These are phyloP conservation scores for Noctilio leporinus DNA, from an alignment of 2,113 vertebrate species.

Conservation along the genomic window DNA sequence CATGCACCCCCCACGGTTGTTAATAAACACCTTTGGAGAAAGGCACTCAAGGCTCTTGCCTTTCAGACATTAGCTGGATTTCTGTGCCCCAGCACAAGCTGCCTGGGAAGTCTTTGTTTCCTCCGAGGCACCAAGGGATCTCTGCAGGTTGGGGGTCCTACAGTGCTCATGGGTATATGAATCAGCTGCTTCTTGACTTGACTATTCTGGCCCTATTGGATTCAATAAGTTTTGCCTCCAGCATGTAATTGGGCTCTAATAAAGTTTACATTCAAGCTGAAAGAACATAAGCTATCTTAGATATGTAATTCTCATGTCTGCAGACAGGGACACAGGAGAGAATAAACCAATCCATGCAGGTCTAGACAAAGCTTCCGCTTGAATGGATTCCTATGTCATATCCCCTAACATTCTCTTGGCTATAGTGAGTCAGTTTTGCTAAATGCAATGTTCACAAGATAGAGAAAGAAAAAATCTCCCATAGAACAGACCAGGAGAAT, in stretches of 20 bases:
- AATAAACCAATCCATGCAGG: background rate
- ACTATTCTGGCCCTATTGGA: background rate
- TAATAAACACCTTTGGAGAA: too few relatives aligned
- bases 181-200: background rate
- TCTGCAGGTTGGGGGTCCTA: too few relatives aligned
- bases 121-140: too few relatives aligned
- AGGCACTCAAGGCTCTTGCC: too few relatives aligned
- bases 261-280: background rate
- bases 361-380: background rate
- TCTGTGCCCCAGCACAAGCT: too few relatives aligned
- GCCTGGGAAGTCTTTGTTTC: too few relatives aligned
- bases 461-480: background rate
- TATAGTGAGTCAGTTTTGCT: background rate
- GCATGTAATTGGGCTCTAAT: background rate
- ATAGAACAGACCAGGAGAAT: background rate
- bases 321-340: background rate
- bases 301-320: background rate
- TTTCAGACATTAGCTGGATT: too few relatives aligned
- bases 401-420: background rate
- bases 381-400: background rate
- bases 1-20: too few relatives aligned
- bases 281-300: background rate
- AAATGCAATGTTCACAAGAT: background rate
- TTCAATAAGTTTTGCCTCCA: background rate
- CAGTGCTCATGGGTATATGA: fast-evolving